Conservation (phyloP, 2,797 vertebrate species). For the Microctenopoma steveboyesi region DNA sequence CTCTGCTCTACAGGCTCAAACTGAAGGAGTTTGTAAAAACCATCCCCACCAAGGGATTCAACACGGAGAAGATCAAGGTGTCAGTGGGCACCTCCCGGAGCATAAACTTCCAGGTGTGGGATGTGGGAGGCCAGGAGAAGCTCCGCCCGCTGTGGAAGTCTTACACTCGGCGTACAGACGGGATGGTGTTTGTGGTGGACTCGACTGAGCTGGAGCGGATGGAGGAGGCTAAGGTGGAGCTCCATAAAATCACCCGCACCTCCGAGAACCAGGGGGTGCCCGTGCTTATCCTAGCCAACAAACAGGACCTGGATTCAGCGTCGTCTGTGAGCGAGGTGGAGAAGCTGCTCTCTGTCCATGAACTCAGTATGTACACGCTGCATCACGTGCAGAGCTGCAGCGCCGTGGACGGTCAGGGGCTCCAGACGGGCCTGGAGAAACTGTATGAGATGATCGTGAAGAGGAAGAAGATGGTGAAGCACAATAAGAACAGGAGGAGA, state of each 20-base stretch:
- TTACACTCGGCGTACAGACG: slow-evolving; percentile 89
- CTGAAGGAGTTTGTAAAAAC: slow-evolving; percentile 92
- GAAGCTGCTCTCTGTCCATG: slow-evolving; percentile 86
- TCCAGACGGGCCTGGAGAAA: slow-evolving; percentile 88
- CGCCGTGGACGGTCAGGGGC: slow-evolving; percentile 88
- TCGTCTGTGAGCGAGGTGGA: slow-evolving; percentile 85
- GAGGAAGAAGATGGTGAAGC: slow-evolving; percentile 87
- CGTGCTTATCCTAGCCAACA: slow-evolving; percentile 90
- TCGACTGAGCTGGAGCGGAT: slow-evolving; percentile 87
- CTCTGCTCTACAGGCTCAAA: slow-evolving; percentile 90
- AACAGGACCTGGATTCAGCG: slow-evolving; percentile 87
- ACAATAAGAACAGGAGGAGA: slow-evolving; percentile 83
- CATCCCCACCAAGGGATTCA: slow-evolving; percentile 92
- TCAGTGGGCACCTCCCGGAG: slow-evolving; percentile 83
- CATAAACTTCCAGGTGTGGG: slow-evolving; percentile 91
- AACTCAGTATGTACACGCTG: slow-evolving; percentile 84
- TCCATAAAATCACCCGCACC: slow-evolving; percentile 89
- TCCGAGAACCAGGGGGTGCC: slow-evolving; percentile 92
- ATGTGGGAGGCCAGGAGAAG: slow-evolving; percentile 92
- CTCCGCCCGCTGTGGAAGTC: slow-evolving; percentile 92
- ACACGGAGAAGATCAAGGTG: slow-evolving; percentile 91
- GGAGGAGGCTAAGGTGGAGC: slow-evolving; percentile 91
- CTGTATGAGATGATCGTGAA: slow-evolving; percentile 92
- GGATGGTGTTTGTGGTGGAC: slow-evolving; percentile 92
- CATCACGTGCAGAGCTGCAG: slow-evolving; percentile 90